These are phyloP conservation scores for Plestiodon gilberti DNA, from an alignment of 2,113 vertebrate species.

Conservation along the genomic window DNA sequence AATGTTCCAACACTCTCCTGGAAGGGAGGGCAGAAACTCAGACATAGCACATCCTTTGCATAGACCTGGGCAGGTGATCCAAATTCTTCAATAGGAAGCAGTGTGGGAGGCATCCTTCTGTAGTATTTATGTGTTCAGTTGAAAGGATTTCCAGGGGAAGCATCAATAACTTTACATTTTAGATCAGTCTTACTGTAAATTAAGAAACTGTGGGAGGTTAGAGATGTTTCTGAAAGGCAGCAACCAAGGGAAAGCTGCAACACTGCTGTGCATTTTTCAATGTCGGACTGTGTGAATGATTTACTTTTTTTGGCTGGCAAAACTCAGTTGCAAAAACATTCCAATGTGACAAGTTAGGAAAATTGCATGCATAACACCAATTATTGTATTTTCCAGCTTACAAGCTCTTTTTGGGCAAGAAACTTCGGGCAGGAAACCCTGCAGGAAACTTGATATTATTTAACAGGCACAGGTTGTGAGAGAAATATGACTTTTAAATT, in stretches of 20 bases:
- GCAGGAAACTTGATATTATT: neutral
- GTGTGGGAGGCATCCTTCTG: neutral
- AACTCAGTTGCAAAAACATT: conserved; percentile 34
- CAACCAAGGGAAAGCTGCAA: neutral
- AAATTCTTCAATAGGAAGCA: too few species aligned
- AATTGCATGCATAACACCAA: neutral
- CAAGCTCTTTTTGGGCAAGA: neutral
- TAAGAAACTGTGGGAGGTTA: neutral
- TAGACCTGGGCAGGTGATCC: too few species aligned
- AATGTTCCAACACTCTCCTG: too few species aligned
- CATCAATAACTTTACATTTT: neutral
- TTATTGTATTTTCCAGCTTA: neutral
- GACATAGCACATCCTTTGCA: too few species aligned
- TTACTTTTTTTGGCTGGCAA: conserved; percentile 28
- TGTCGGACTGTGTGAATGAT: conserved; percentile 48
- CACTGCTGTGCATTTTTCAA: neutral
- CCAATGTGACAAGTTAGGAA: conserved; percentile 6
- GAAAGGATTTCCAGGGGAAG: neutral
- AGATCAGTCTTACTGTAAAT: neutral
- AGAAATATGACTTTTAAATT: neutral
- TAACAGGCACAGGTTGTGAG: conserved; percentile 5
- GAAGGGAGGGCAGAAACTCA: too few species aligned
- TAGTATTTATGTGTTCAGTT: fast-evolving
- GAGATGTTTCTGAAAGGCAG: neutral
- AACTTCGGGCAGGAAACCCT: too few species aligned